Evolutionary conservation across 2,113 vertebrate genomes (phyloP).

Genomic region (Hydrolagus affinis): DNA sequence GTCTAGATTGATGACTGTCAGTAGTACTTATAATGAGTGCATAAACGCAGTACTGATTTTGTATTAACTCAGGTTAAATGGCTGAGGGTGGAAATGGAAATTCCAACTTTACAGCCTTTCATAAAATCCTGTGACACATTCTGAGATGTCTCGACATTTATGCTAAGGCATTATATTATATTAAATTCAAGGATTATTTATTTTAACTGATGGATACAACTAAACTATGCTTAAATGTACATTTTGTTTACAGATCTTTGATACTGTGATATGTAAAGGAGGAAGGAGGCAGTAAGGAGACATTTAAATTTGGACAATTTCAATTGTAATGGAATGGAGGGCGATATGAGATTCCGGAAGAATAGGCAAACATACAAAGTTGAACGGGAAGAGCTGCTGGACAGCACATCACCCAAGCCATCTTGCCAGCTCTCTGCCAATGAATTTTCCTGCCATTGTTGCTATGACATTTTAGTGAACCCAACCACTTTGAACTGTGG

Average conservation of each 20-base stretch:
- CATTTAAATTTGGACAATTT: neutral
- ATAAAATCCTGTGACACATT: neutral
- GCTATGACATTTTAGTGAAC: slow-evolving; percentile 80
- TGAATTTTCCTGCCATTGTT: slow-evolving; percentile 87
- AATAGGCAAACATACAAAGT: slow-evolving; percentile 1
- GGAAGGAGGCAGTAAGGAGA: neutral
- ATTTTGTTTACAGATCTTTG: neutral
- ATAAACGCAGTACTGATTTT: too few species aligned
- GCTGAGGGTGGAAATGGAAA: too few species aligned
- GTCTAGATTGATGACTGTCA: too few species aligned
- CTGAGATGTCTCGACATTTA: neutral
- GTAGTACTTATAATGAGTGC: too few species aligned
- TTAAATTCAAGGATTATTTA: neutral
- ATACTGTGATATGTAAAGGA: too few species aligned
- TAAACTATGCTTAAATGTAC: neutral
- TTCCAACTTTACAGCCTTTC: too few species aligned
- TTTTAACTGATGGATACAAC: neutral
- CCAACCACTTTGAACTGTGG: slow-evolving; percentile 91
- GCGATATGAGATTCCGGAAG: slow-evolving; percentile 37
- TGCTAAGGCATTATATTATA: neutral
- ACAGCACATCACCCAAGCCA: neutral
- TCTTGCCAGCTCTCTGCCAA: slow-evolving; percentile 55
- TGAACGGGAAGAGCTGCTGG: neutral
- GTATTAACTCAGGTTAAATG: too few species aligned
- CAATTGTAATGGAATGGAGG: slow-evolving; percentile 50